Evolutionary conservation across 1,140 invertebrate species (phyloP).

Genomic region (Trypoxylus dichotomus): DNA sequence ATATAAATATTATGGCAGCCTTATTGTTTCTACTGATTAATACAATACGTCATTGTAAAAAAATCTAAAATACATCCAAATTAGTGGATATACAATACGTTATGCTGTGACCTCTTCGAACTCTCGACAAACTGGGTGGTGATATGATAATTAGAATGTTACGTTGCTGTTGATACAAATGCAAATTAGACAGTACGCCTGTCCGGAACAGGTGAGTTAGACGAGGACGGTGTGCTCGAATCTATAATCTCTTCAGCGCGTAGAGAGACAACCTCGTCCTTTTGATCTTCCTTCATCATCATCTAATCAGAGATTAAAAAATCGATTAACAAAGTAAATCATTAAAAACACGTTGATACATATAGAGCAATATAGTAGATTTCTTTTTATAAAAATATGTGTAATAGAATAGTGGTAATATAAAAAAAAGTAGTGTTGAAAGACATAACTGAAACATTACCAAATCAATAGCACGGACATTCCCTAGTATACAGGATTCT

Average conservation of each 20-base stretch:
- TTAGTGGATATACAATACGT: not conserved
- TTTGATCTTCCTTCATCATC: slow-evolving; percentile 54
- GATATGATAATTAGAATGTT: not conserved
- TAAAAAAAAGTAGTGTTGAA: too few species aligned
- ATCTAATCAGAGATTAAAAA: slow-evolving; percentile 41
- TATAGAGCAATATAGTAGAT: too few species aligned
- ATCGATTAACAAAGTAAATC: not conserved
- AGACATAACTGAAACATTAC: too few species aligned
- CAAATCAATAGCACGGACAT: too few species aligned
- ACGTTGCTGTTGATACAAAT: not conserved
- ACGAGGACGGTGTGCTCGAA: slow-evolving; percentile 46
- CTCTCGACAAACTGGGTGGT: not conserved
- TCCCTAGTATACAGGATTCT: too few species aligned
- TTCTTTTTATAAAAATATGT: too few species aligned
- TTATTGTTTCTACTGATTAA: not conserved
- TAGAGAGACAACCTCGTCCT: slow-evolving; percentile 54
- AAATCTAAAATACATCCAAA: not conserved
- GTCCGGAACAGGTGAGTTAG: slow-evolving; percentile 47
- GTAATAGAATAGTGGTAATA: too few species aligned
- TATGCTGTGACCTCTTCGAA: not conserved
- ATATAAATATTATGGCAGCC: not conserved
- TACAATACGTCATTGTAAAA: not conserved
- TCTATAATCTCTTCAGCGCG: slow-evolving; percentile 50
- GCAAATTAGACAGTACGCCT: slow-evolving; percentile 39
- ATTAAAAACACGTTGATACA: too few species aligned